Evolutionary conservation across 2,888 invertebrate genomes (phyloP), one percentile per base, ranked within the genome.

Genomic region (Cerceris ruficornis): DNA sequence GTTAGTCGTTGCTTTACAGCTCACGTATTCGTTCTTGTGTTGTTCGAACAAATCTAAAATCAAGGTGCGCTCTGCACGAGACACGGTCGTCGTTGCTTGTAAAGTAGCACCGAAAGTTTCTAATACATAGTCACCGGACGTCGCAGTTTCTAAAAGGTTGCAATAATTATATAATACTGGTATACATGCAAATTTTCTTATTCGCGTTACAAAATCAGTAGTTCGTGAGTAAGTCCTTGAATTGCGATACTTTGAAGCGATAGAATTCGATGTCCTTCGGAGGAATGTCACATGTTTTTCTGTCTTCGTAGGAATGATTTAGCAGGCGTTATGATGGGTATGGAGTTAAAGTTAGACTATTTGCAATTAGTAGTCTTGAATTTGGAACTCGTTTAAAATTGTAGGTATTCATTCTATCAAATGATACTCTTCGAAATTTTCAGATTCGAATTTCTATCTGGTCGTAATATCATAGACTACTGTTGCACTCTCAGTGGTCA

Each of bases 11-110:
- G 42, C 54, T 50, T 67, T 78, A 41, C 78, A n/a, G 52, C 52
- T 82, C 82, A 82, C 81, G 82, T 75, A 50, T 14, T 8, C n/a
- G 50, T 41, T 67, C 52, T 28, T 17, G 70, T 59, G 68, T 69
- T 68, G 70, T 69, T 68, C 70, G 67, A 74, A 42, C 52, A 78
- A 82, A 81, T 81, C 70, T 75, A 69, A 81, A 82, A 82, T 73
- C 82, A 65, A 43, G 42, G 61, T 75, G 68, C 65, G 75, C 71
- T n/a, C 15, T 17, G 50, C 28, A 28, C 59, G 61, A 54, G 14
- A 57, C 49, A 54, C 28, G 13, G 5, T 50, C 14, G 42, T 42
- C 15, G 59, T 50, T 61, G 73, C 69, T 49, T 62, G 69, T 54
- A 67, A 77, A 72, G 57, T 41, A 62, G 58, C 7, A 17, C 15